A percentile compares a stretch with the other conserved stretches of the same genome.
These are phyloP conservation scores for Pluvianellus socialis DNA, from an alignment of 2,113 vertebrate species.

Conservation along the genomic window DNA sequence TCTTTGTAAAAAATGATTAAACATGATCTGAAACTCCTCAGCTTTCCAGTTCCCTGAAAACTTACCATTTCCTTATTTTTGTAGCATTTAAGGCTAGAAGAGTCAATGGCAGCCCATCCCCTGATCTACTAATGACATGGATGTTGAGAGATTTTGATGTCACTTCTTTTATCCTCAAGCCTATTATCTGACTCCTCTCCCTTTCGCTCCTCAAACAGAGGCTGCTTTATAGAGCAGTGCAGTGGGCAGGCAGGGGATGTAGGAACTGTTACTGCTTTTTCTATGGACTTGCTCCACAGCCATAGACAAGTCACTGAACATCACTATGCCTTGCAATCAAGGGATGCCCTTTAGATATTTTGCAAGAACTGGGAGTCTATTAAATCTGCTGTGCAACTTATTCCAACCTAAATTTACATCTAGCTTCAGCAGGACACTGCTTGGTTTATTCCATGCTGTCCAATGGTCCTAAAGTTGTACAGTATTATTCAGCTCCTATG, in stretches of 20 bases:
- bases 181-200: slow-evolving; percentile 10
- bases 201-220: background rate
- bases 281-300: background rate
- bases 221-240: background rate
- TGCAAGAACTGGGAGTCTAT: background rate
- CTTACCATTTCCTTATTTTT: background rate
- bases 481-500: background rate
- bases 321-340: background rate
- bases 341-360: background rate
- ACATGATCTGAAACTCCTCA: background rate
- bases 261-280: background rate
- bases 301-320: background rate
- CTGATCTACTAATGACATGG: slow-evolving; percentile 43
- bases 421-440: background rate
- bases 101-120: background rate
- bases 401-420: background rate
- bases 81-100: background rate
- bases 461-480: background rate
- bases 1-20: slow-evolving; percentile 36
- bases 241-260: background rate
- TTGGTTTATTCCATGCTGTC: background rate
- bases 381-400: background rate
- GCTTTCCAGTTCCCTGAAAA: slow-evolving; percentile 15
- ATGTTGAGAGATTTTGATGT: slow-evolving; percentile 53
- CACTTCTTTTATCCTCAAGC: slow-evolving; percentile 50